These are phyloP conservation scores for Regulus satrapa DNA, from an alignment of 2,113 vertebrate species.

Conservation along the genomic window DNA sequence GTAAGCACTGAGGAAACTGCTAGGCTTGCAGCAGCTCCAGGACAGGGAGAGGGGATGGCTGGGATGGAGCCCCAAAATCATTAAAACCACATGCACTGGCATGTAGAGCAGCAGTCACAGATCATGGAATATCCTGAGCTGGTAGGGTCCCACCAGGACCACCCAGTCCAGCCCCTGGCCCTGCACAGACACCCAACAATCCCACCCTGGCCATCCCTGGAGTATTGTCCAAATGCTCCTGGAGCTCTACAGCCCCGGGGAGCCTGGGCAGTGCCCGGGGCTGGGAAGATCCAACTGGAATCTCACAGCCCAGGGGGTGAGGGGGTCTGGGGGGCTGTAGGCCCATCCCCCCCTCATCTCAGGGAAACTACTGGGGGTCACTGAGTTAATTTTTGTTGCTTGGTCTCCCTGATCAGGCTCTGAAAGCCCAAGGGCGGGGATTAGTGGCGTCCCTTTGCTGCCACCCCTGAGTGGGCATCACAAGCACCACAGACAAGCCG, in stretches of 20 bases:
- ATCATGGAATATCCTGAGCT: background rate
- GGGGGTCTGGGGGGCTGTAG: background rate
- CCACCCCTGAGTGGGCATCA: background rate
- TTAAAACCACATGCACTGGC: background rate
- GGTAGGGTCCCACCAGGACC: too few relatives aligned
- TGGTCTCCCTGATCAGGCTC: fast-evolving
- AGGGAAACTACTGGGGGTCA: fast-evolving
- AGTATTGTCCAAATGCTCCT: fast-evolving
- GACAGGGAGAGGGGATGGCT: background rate
- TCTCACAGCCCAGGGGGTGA: background rate
- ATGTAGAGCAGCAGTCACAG: background rate
- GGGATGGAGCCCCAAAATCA: background rate
- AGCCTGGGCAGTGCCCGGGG: background rate
- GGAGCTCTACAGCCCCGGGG: background rate
- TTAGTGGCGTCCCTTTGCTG: fast-evolving
- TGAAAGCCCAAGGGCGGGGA: background rate
- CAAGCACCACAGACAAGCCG: background rate
- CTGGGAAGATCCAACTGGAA: background rate
- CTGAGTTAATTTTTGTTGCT: background rate
- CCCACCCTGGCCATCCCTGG: background rate
- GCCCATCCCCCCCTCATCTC: background rate
- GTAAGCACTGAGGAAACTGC: background rate
- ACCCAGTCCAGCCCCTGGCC: fast-evolving
- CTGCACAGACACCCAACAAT: background rate
- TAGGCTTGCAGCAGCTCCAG: background rate